Base-by-base conservation (phyloP, 2,797 vertebrate species). In the Hyperoplus immaculatus region DNA sequence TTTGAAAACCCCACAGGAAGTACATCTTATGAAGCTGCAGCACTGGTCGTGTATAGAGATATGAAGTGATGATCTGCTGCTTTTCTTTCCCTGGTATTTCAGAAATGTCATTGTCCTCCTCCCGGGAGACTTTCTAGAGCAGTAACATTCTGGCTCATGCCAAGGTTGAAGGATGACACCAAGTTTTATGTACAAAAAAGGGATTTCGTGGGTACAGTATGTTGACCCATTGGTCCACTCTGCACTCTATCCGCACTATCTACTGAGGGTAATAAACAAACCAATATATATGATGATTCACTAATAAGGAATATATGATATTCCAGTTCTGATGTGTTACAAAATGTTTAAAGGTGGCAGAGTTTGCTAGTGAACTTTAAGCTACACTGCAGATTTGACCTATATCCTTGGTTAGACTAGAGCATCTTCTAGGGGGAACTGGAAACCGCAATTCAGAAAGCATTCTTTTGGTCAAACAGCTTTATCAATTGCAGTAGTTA, bases 91-190 rank as follows among this genome's bases (percentile, higher is more conserved):
- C 39, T 46, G 41, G 15, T 47, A 6, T 66, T 53, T 64, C 29
- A 57, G 41, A 36, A 41, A 4, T 43, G 9, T 43, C 41, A 29
- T 21, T 45, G 43, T 43, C 8, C 53, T 54, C 6, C 2, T 46
- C 47, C n/a, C 45, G 51, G 21, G 58, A 59, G 53, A 53, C 16
- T 21, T 49, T 41, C n/a, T 5, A 4, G 38, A 69, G 38, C 0
- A 2, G 21, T 18, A 56, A 62, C 42, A 46, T 73, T 60, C 14
- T 38, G 66, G 45, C 62, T 54, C 36, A 45, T 5, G 69, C 49
- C 42, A 29, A 42, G 14, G 59, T 54, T 53, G 1, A 45, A 36
- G 21, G 21, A 45, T 8, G 15, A 69, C 45, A 41, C 1, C 38
- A 54, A 2, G 4, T 6, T 38, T 67, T 53, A 29, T 55, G 42